phyloP scores from a whole-genome alignment of 2,888 invertebrate species.

The Microplitis deprimator region DNA sequence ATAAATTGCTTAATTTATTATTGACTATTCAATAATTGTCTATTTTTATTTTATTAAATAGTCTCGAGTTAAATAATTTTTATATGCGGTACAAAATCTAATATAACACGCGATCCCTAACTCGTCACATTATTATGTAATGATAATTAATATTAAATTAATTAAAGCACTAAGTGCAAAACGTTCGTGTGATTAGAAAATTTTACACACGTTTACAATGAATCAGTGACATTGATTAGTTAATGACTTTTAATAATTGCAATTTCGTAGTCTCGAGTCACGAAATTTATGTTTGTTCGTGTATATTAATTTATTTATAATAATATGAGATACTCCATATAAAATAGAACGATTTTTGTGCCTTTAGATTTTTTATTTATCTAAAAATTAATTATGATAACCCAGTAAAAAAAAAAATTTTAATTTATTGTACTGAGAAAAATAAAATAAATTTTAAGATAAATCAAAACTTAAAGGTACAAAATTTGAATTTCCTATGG shows the following conservation, averaged over 20 bases:
- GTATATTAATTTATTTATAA: not conserved
- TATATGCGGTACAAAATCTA: constrained; percentile 42
- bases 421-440: too few relatives aligned
- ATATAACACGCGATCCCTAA: constrained; percentile 4
- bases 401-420: too few relatives aligned
- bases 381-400: too few relatives aligned
- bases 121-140: not conserved
- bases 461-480: too few relatives aligned
- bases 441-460: too few relatives aligned
- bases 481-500: too few relatives aligned
- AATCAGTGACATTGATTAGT: constrained; percentile 5
- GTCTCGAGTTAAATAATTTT: constrained; percentile 22
- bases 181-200: constrained; percentile 18
- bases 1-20: not conserved
- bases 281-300: not conserved
- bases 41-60: not conserved
- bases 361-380: too few relatives aligned
- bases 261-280: not conserved
- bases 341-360: too few relatives aligned
- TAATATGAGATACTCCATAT: not conserved
- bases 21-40: not conserved
- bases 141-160: not conserved
- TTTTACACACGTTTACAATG: constrained; percentile 33
- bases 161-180: not conserved
- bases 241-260: constrained; percentile 1